These are phyloP conservation scores for Kryptopterus vitreolus DNA, from an alignment of 2,797 vertebrate genomes.

Conservation along the genomic window DNA sequence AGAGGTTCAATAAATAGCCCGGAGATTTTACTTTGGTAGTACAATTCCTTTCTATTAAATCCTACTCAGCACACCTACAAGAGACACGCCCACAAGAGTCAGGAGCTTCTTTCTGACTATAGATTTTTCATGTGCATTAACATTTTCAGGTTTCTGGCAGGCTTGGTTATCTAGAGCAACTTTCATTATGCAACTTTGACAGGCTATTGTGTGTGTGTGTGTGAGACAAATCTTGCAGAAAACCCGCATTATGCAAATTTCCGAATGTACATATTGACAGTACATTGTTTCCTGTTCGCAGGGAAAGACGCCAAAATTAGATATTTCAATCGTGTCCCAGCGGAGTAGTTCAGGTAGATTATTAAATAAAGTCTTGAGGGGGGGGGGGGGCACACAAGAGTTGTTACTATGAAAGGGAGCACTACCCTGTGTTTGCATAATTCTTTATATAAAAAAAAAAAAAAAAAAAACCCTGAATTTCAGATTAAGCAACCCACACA, in stretches of 20 bases:
- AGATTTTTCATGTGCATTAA: constrained; percentile 1
- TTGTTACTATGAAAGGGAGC: constrained; percentile 63
- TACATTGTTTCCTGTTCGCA: neutral
- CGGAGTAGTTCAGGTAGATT: constrained; percentile 39
- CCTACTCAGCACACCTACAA: no score
- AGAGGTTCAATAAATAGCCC: neutral
- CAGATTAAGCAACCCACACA: constrained; percentile 55
- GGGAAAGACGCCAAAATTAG: neutral
- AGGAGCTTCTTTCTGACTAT: neutral
- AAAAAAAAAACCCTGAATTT: constrained; percentile 66
- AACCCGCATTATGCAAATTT: constrained; percentile 20
- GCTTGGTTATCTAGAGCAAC: neutral
- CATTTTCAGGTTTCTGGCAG: neutral
- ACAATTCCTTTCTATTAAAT: neutral
- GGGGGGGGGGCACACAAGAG: constrained; percentile 16
- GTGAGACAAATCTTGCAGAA: neutral
- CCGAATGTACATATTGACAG: neutral
- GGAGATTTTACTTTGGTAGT: neutral
- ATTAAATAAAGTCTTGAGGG: constrained; percentile 45
- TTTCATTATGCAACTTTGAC: neutral
- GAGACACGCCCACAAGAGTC: neutral
- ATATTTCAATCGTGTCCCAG: constrained; percentile 8
- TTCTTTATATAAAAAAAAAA: constrained; percentile 69
- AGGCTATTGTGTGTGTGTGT: neutral
- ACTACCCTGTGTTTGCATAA: constrained; percentile 66